Percentiles rank a stretch among this genome's conserved stretches.
phyloP scores from a whole-genome alignment of 53 echinoderm and acorn worm species.

The Glandiceps talaboti region DNA sequence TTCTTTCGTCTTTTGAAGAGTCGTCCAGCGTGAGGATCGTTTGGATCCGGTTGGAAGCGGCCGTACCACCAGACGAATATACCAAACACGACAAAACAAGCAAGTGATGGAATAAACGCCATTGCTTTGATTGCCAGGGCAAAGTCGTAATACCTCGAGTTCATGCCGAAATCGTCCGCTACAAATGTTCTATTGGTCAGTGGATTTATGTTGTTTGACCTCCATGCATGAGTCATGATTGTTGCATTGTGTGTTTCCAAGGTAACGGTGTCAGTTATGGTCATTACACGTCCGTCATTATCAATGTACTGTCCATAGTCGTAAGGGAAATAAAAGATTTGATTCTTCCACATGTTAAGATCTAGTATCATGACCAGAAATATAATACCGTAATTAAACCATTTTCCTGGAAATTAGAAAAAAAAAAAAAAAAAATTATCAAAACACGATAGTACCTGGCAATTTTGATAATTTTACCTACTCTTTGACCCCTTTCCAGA shows the following conservation, averaged over 20 bases:
- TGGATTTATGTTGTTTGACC: background rate
- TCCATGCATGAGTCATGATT: background rate
- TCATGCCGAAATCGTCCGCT: background rate
- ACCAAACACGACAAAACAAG: background rate
- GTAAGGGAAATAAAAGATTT: background rate
- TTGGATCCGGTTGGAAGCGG: background rate
- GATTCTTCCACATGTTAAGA: background rate
- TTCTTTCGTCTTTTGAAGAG: background rate
- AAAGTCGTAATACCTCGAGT: background rate
- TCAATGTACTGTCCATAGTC: background rate
- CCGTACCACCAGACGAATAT: background rate
- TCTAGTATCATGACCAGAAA: background rate
- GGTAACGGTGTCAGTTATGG: background rate
- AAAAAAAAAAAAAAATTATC: background rate
- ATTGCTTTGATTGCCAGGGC: background rate
- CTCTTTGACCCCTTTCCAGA: no score
- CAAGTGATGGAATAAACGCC: background rate
- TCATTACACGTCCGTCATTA: background rate
- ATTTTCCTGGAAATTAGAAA: background rate
- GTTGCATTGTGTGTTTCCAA: background rate
- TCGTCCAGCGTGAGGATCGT: background rate
- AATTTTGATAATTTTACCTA: background rate
- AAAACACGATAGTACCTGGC: background rate
- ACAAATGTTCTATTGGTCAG: background rate
- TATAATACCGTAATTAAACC: background rate